Conservation (phyloP, 2,888 invertebrate genomes). For the Coleophora flavipennella region DNA sequence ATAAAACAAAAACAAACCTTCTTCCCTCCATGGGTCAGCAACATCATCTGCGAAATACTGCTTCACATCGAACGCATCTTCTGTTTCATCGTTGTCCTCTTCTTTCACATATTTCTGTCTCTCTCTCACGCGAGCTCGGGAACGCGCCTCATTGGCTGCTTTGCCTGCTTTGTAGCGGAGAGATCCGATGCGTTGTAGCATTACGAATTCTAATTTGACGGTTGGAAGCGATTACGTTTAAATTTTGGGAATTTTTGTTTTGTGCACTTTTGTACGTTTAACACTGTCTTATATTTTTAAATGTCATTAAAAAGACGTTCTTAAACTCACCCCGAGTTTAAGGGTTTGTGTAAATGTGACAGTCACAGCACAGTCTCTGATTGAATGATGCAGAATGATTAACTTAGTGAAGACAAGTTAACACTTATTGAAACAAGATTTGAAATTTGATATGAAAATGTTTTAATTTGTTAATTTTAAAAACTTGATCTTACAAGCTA, state of each 20-base stretch:
- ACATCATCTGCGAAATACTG: slow-evolving; percentile 82
- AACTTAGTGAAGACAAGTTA: no score
- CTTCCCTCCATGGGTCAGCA: slow-evolving; percentile 58
- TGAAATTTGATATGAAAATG: no score
- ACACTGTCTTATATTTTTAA: no score
- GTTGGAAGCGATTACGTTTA: no score
- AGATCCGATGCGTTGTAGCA: slow-evolving; percentile 29
- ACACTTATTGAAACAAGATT: no score
- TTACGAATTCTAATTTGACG: slow-evolving; percentile 5
- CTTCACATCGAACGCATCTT: slow-evolving; percentile 78
- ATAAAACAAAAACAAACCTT: slow-evolving; percentile 30
- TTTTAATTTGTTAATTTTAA: no score
- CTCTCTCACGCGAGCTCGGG: slow-evolving; percentile 6
- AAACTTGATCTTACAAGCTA: no score
- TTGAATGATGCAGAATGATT: no score
- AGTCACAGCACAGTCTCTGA: no score
- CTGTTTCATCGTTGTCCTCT: slow-evolving; percentile 35
- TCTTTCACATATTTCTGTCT: background rate
- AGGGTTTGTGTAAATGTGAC: no score
- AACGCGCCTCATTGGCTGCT: slow-evolving; percentile 17
- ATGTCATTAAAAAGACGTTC: no score
- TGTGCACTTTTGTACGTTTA: background rate
- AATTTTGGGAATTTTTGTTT: background rate
- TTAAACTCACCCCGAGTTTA: no score
- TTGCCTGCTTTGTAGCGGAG: slow-evolving; percentile 12